Evolutionary conservation across 2,797 vertebrate species (phyloP).

Genomic region (Oreortyx pictus): DNA sequence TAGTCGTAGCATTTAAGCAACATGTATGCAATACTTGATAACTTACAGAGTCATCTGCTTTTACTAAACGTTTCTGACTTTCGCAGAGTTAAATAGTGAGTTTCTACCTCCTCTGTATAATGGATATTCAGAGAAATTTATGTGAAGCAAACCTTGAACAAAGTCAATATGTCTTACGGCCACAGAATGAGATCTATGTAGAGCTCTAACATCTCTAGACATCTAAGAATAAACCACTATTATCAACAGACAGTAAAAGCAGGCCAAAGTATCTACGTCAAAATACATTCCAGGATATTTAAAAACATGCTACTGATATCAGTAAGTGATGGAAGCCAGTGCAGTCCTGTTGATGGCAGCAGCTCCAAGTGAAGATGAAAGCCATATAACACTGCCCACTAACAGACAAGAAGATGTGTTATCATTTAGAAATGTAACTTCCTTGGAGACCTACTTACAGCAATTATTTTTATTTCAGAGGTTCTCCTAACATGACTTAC

Average conservation of each 20-base stretch:
- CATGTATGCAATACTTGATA: accelerated
- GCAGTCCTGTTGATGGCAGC: neutral
- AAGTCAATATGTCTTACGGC: neutral
- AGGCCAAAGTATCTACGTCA: neutral
- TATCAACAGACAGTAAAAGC: neutral
- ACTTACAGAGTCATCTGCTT: neutral
- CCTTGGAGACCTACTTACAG: neutral
- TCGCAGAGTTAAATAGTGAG: neutral
- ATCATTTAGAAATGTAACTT: neutral
- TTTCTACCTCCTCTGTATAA: neutral
- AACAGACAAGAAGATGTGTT: neutral
- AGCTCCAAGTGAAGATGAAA: neutral
- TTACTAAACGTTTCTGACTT: neutral
- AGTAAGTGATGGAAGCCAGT: neutral
- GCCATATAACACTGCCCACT: neutral
- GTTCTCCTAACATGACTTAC: constrained; percentile 35
- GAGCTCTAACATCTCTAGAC: neutral
- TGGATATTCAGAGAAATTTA: neutral
- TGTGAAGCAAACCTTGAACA: neutral
- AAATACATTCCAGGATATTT: neutral
- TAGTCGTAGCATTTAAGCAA: neutral
- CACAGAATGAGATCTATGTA: neutral
- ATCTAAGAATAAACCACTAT: neutral
- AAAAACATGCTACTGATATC: neutral
- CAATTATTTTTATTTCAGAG: neutral